Evolutionary conservation across 2,113 vertebrate species (phyloP).

Genomic region (Accipiter cooperii): DNA sequence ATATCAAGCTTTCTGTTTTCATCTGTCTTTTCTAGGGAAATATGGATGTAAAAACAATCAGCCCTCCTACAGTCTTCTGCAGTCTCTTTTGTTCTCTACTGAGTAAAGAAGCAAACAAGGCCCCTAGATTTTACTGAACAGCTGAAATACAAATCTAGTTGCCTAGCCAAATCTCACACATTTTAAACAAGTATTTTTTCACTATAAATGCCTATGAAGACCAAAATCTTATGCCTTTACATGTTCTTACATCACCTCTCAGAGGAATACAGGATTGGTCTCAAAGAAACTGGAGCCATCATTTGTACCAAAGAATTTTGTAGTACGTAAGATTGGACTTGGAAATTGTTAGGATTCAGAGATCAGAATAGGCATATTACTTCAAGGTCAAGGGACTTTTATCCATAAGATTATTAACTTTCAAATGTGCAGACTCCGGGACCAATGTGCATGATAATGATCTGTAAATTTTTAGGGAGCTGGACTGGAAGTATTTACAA

Average conservation of each 20-base stretch:
- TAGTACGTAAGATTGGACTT: neutral
- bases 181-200: neutral
- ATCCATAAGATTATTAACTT: neutral
- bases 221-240: neutral
- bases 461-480: neutral
- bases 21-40: neutral
- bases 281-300: neutral
- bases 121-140: neutral
- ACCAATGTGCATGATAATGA: rapidly evolving
- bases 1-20: neutral
- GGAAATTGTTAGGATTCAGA: neutral
- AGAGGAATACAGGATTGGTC: neutral
- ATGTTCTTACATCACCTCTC: neutral
- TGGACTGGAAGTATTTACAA: neutral
- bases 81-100: neutral
- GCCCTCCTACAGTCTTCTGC: neutral
- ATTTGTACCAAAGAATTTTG: neutral
- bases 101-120: neutral
- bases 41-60: neutral
- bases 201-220: neutral
- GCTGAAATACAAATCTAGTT: neutral
- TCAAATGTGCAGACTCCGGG: neutral
- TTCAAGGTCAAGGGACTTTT: neutral
- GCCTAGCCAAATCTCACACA: neutral
- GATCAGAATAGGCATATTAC: neutral